Evolutionary conservation across 2,113 vertebrate genomes (phyloP), one percentile per base, ranked within the genome.

Genomic region (Nothobranchius kuhntae): DNA sequence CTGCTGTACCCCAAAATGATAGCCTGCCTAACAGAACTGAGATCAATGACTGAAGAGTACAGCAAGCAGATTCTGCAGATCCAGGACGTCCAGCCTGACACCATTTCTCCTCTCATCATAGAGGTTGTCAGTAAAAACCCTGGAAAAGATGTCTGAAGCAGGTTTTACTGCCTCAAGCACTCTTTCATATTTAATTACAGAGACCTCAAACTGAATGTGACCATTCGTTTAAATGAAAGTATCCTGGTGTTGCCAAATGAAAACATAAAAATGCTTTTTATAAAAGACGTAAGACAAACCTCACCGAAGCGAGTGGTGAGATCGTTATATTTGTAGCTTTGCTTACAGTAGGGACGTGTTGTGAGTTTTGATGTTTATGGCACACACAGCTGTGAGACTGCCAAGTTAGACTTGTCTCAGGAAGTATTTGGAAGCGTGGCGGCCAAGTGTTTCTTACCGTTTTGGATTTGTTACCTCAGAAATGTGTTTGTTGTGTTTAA

Each of bases 1-100:
- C 80, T 95, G 78, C 83, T 95, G 50, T 95, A 88, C 69, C 91
- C 94, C 38, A 95, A 92, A 89, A 91, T 95, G 69, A 89, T 95
- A 81, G 89, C 88, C 13, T 89, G 91, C 24, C 88, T 95, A 58
- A 94, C 94, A 0, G 94, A 95, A 86, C 82, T 95, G 67, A 92
- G 94, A 50, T 86, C 85, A 1, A 83, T 95, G 91, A 93, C 83
- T 0, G 92, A 92, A 40, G 91, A 94, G 73, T 89, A 95, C 73
- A 91, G 72, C 60, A 87, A 87, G 71, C 85, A 87, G 64, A 61
- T 85, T 15, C 63, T 87, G 36, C 75, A 87, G 72, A 94, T 95
- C 64, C 92, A 94, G 73, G 91, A 95, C 75, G 83, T 92, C 50
- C 75, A 87, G 57, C 85, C 85, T 6, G 69, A 80, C 10, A 52